Base-by-base conservation (phyloP, 30 jellyfish, hydroid and myxozoan species). In the Aurelia aurita region DNA sequence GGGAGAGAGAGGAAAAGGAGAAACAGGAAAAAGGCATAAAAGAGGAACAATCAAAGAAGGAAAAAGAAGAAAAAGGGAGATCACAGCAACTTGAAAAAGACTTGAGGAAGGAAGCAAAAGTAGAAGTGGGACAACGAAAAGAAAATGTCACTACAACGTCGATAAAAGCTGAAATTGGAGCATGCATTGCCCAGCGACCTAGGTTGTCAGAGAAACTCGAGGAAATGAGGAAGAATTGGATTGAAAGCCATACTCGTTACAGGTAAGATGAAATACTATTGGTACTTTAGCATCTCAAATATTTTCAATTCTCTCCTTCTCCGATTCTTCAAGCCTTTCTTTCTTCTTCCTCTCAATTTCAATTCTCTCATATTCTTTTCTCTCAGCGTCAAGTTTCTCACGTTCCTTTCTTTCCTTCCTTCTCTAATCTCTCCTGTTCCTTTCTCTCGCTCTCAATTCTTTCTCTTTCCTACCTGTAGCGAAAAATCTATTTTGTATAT, bases 221-320 rank as follows among this genome's bases (percentile, higher is more conserved):
- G 28, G 64, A 69, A 27, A 83, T 55, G 82, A 83, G 86, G 53
- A 39, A 70, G 25, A 62, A 70, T 27, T 83, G 93, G 93, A 21
- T 43, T 66, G 25, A 58, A 21, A 21, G 31, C 7, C 90, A 80
- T 49, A 15, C 53, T 1, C 54, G 51, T 0, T 80, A 25, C 82
- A 80, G 83, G 89, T 78, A 44, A 19, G 32, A 22, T 63, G 21
- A 18, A 18, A 13, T 64, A n/a, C 51, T 8, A 39, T 6, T 0
- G 14, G 51, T 39, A 39, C 0, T 15, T 39, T 39, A 9, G 18
- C 51, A 39, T 8, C 9, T 3, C 5, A 31, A 31, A 31, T 5
- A 0, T 2, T 31, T 31, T n/a, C 5, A 0, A 3, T 31, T 31
- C 0, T 77, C 60, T 58, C 77, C 16, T 34, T 77, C 75, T 59